Evolutionary conservation across 2,797 vertebrate species (phyloP).

Genomic region (Cuculus canorus): DNA sequence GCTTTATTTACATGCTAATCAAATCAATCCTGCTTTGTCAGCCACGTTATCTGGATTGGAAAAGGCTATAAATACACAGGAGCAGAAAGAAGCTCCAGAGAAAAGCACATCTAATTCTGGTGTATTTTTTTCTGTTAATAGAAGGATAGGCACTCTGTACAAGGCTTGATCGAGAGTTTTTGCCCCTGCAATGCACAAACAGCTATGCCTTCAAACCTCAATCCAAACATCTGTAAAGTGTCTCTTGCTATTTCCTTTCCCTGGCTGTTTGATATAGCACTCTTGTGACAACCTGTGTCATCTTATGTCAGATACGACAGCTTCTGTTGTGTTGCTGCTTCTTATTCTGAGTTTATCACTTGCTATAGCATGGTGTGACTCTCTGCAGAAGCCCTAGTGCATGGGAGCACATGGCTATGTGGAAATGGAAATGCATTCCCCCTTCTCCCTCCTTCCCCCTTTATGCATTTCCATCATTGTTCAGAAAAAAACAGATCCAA

Average conservation of each 20-base stretch:
- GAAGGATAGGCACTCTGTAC: not conserved
- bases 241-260: not conserved
- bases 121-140: not conserved
- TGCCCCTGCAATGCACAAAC: not conserved
- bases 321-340: not conserved
- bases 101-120: slow-evolving; percentile 17
- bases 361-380: fast-evolving
- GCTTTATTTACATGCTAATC: slow-evolving; percentile 61
- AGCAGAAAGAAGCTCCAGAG: slow-evolving; percentile 30
- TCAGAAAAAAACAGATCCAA: not conserved
- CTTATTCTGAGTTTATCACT: not conserved
- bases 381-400: fast-evolving
- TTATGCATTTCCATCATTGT: not conserved
- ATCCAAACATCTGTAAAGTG: not conserved
- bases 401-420: fast-evolving
- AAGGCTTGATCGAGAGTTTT: not conserved
- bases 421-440: not conserved
- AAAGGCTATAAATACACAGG: slow-evolving; percentile 53
- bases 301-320: not conserved
- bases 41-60: slow-evolving; percentile 42
- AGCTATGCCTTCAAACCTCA: not conserved
- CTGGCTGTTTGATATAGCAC: not conserved
- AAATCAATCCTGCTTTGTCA: slow-evolving; percentile 62
- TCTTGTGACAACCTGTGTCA: slow-evolving; percentile 23
- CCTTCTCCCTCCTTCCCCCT: not conserved